Evolutionary conservation across 2,797 vertebrate species (phyloP), one percentile per base, ranked within the genome.

Genomic region (Sebastes aleutianus): DNA sequence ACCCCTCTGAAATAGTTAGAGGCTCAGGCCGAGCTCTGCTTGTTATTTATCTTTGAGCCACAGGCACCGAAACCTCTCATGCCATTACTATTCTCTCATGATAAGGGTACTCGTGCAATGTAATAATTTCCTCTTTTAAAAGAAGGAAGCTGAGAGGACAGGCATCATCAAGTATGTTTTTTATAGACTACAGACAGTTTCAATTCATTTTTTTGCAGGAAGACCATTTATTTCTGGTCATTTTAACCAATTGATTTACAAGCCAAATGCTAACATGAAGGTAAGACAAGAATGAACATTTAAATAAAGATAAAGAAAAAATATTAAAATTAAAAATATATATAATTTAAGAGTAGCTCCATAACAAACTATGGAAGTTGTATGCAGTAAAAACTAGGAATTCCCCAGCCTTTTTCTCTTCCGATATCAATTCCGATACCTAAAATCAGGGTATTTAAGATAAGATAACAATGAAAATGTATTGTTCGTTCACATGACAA

Each of bases 11-110:
- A 69, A 82, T 4, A 67, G 54, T 53, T 31, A 8, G 6, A 11
- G 50, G 31, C 22, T 24, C 43, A 59, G 18, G 36, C 53, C 4
- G 53, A 59, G 13, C 43, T 8, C 50, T 53, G 50, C 50, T 53
- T 18, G 26, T 16, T 64, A 59, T 73, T 79, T 58, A 54, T 39
- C 24, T 75, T 58, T 26, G 1, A 73, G 29, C 67, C 58, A 64
- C 29, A 77, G 69, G 59, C 32, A 26, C 67, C 9, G 43, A 85
- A 70, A 79, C 59, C 59, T 22, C 62, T 57, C 34, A 24, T 12
- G 31, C n/a, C 3, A 14, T 22, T 14, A 29, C 34, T 18, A 26
- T 26, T 57, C 9, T 56, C 29, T 61, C 54, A n/a, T 18, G 8
- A 24, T 50, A 39, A 22, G 11, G 31, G 18, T 2, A 43, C 9